Percentiles rank a stretch among this genome's conserved stretches.
These are phyloP conservation scores for Henricia sp. DNA, from an alignment of 53 echinoderm and acorn worm genomes.

Conservation along the genomic window DNA sequence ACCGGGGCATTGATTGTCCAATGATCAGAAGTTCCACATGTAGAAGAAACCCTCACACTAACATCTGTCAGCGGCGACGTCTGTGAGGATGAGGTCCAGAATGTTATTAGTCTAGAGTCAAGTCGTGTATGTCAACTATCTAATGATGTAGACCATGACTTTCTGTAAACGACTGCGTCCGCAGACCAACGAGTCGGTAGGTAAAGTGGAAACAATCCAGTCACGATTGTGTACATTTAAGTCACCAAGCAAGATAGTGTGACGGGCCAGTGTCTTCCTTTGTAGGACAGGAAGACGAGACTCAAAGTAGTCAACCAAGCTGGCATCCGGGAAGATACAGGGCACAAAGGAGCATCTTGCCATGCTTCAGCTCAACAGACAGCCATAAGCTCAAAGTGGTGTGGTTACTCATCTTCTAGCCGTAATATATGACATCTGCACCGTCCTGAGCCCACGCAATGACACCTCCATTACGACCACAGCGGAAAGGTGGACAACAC, in stretches of 20 bases:
- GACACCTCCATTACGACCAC: conserved; percentile 28
- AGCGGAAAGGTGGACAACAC: conserved; percentile 7
- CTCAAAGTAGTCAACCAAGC: conserved; percentile 15
- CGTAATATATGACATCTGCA: conserved; percentile 17
- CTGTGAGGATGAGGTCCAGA: conserved; percentile 26
- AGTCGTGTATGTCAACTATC: conserved; percentile 3
- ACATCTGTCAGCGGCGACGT: conserved; percentile 24
- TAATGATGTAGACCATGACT: conserved; percentile 18
- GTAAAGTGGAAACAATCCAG: conserved; percentile 1
- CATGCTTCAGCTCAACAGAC: conserved; percentile 11
- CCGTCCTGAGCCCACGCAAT: conserved; percentile 26
- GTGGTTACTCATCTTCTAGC: conserved; percentile 7
- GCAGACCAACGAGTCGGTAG: neutral
- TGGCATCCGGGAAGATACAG: conserved; percentile 12
- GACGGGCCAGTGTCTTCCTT: neutral
- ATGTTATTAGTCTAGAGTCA: conserved; percentile 3
- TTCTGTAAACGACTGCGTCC: conserved; percentile 3
- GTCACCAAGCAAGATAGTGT: too few relatives aligned
- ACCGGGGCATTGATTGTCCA: too few relatives aligned
- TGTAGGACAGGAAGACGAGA: conserved; percentile 16
- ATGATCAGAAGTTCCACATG: conserved; percentile 6
- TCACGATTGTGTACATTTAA: conserved; percentile 32
- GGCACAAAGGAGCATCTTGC: neutral
- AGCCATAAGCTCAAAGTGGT: conserved; percentile 17
- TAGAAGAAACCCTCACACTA: conserved; percentile 8